These are phyloP conservation scores for Calidris pugnax DNA, from an alignment of 2,113 vertebrate genomes.

Conservation along the genomic window DNA sequence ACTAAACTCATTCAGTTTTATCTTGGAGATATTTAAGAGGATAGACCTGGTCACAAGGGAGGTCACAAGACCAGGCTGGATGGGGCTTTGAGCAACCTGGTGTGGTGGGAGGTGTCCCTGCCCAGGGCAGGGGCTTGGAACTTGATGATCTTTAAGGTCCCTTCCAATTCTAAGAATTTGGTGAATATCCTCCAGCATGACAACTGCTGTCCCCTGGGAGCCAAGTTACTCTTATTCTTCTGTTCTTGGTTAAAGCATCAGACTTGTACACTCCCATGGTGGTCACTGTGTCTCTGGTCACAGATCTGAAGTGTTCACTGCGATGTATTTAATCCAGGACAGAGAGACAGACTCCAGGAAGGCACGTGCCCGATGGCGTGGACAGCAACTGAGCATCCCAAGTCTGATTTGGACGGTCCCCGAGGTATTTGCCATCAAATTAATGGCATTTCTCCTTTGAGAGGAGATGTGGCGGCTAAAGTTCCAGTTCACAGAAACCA, in stretches of 20 bases:
- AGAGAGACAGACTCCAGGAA: neutral
- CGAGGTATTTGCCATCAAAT: neutral
- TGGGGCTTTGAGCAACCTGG: too few species aligned
- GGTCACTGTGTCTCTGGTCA: accelerated
- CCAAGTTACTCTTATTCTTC: neutral
- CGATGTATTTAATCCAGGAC: accelerated
- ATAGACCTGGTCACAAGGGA: too few species aligned
- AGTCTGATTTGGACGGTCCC: neutral
- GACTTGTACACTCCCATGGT: accelerated
- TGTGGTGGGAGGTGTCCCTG: too few species aligned
- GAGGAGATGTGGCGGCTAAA: neutral
- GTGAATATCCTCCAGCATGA: neutral
- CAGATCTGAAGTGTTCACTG: neutral
- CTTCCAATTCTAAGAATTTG: too few species aligned
- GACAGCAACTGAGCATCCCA: accelerated
- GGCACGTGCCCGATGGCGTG: too few species aligned
- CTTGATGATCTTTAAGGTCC: too few species aligned
- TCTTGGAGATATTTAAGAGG: neutral
- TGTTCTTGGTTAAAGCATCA: too few species aligned
- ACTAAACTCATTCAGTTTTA: neutral
- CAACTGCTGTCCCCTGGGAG: accelerated
- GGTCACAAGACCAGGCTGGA: too few species aligned
- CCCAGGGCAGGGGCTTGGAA: too few species aligned
- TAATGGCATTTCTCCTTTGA: accelerated
- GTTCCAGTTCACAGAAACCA: neutral